phyloP scores from a whole-genome alignment of 2,888 invertebrate species.

The Ormia ochracea region DNA sequence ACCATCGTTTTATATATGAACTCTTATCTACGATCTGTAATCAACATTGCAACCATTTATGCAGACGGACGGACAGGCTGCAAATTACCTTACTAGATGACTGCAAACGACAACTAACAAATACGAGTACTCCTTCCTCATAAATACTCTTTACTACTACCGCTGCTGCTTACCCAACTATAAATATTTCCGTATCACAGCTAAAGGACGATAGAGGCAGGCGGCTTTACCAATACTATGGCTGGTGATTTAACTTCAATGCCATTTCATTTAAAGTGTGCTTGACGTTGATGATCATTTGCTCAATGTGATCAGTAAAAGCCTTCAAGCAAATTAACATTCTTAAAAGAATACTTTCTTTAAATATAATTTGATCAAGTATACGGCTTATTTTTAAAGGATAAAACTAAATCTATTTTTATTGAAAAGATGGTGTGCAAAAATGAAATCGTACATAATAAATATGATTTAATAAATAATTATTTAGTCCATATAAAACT shows the following conservation, averaged over 20 bases:
- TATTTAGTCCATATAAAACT: too few relatives aligned
- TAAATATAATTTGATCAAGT: too few relatives aligned
- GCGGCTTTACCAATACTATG: slow-evolving; percentile 7
- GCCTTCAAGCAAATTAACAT: slow-evolving; percentile 54
- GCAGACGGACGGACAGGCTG: background rate
- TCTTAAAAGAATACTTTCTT: slow-evolving; percentile 16
- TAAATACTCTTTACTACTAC: background rate
- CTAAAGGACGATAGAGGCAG: background rate
- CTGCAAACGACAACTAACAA: slow-evolving; percentile 29
- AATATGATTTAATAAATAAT: too few relatives aligned
- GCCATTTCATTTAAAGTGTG: slow-evolving; percentile 51
- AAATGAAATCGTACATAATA: too few relatives aligned
- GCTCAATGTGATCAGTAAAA: slow-evolving; percentile 52
- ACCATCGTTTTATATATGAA: slow-evolving; percentile 42
- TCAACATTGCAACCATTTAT: slow-evolving; percentile 31
- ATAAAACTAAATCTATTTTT: too few relatives aligned
- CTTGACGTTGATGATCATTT: slow-evolving; percentile 46
- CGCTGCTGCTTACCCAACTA: background rate
- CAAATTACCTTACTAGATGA: slow-evolving; percentile 24
- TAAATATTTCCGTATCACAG: background rate
- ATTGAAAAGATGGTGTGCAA: too few relatives aligned
- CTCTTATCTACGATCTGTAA: slow-evolving; percentile 37
- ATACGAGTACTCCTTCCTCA: slow-evolving; percentile 38
- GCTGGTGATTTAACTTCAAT: slow-evolving; percentile 53
- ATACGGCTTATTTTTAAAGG: too few relatives aligned